Evolutionary conservation across 2,113 vertebrate genomes (phyloP).

Genomic region (Brevimyrus niger): DNA sequence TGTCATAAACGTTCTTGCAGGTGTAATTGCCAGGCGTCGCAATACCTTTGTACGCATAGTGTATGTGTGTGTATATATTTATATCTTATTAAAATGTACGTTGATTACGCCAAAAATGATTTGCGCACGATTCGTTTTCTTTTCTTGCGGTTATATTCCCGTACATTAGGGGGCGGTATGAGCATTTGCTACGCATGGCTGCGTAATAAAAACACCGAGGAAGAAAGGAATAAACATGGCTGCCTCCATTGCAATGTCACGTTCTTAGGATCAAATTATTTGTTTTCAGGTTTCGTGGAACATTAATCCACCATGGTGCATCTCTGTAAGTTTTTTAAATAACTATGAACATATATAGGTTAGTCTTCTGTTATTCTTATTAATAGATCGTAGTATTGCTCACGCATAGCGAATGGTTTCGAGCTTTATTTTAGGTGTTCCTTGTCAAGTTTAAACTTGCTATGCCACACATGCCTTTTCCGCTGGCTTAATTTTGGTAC

Average conservation of each 20-base stretch:
- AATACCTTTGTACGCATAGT: too few relatives aligned
- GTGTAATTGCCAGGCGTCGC: too few relatives aligned
- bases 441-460: neutral
- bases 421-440: neutral
- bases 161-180: neutral
- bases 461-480: neutral
- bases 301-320: conserved; percentile 55
- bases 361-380: neutral
- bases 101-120: neutral
- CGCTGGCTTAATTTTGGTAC: neutral
- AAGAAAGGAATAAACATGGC: conserved; percentile 45
- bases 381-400: neutral
- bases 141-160: neutral
- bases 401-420: neutral
- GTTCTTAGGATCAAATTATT: neutral
- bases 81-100: too few relatives aligned
- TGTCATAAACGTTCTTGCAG: too few relatives aligned
- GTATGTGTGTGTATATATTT: too few relatives aligned
- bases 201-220: neutral
- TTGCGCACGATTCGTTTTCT: neutral
- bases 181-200: neutral
- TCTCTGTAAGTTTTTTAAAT: conserved; percentile 56
- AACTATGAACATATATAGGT: neutral
- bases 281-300: neutral
- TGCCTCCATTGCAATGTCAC: conserved; percentile 52